Evolutionary conservation across 2,888 invertebrate species (phyloP).

Genomic region (Noctua fimbriata): DNA sequence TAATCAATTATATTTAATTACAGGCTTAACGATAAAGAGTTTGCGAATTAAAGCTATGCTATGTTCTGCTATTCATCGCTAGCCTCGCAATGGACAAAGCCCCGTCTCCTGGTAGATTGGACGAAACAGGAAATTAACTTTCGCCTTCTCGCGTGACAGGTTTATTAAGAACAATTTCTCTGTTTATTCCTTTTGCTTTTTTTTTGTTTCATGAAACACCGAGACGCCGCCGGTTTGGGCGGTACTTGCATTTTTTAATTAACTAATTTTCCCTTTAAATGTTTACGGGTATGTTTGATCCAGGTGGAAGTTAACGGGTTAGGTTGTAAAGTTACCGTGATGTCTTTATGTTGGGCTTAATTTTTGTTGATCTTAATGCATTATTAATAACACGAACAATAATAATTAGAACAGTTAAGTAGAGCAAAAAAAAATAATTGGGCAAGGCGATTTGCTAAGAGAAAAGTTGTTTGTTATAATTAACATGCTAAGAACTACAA

Average conservation of each 20-base stretch:
- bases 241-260: conserved; percentile 67
- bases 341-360: conserved; percentile 36
- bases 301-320: conserved; percentile 52
- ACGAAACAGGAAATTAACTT: conserved; percentile 89
- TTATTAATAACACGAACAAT: no score
- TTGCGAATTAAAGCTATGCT: conserved; percentile 13
- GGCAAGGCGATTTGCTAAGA: background rate
- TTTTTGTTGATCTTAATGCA: conserved; percentile 1
- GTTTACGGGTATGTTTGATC: conserved; percentile 44
- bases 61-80: conserved; percentile 25
- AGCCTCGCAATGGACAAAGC: conserved; percentile 53
- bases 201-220: conserved; percentile 75
- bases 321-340: conserved; percentile 48
- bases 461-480: background rate
- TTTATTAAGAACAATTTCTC: conserved; percentile 87
- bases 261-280: conserved; percentile 60
- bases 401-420: conserved; percentile 5
- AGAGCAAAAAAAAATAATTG: background rate
- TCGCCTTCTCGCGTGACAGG: conserved; percentile 87
- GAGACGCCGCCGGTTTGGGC: conserved; percentile 70
- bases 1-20: background rate
- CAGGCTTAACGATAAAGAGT: background rate
- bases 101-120: conserved; percentile 74
- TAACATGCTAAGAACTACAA: background rate
- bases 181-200: conserved; percentile 82